phyloP scores from a whole-genome alignment of 1,140 invertebrate species.

The Brachionus sp. region DNA sequence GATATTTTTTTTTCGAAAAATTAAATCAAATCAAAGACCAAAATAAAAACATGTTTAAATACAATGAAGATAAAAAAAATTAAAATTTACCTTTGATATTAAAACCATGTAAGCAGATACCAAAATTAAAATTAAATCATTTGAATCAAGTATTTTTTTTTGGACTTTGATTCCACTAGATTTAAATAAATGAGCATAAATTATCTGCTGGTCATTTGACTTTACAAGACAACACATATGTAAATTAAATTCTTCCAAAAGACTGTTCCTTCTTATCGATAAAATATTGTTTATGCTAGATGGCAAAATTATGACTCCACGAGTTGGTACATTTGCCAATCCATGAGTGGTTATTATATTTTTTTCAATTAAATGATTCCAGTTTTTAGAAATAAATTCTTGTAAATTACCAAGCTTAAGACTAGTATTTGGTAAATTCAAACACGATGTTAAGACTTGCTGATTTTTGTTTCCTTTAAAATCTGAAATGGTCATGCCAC shows the following conservation, averaged over 20 bases:
- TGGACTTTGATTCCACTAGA: background rate
- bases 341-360: background rate
- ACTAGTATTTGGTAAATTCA: background rate
- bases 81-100: background rate
- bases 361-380: constrained; percentile 18
- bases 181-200: background rate
- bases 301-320: background rate
- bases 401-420: background rate
- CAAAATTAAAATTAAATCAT: background rate
- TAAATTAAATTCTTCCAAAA: background rate
- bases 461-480: background rate
- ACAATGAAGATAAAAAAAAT: background rate
- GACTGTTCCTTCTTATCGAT: background rate
- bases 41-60: background rate
- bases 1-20: too few relatives aligned
- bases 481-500: background rate
- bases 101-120: background rate
- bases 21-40: too few relatives aligned
- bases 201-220: background rate
- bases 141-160: background rate
- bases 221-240: background rate
- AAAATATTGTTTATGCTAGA: background rate
- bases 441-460: background rate
- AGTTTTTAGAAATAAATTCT: background rate
- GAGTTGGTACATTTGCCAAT: background rate